Percentiles rank a stretch among this genome's conserved stretches.
Evolutionary conservation across 2,888 invertebrate species (phyloP).

Genomic region (Stegophylla sp.): DNA sequence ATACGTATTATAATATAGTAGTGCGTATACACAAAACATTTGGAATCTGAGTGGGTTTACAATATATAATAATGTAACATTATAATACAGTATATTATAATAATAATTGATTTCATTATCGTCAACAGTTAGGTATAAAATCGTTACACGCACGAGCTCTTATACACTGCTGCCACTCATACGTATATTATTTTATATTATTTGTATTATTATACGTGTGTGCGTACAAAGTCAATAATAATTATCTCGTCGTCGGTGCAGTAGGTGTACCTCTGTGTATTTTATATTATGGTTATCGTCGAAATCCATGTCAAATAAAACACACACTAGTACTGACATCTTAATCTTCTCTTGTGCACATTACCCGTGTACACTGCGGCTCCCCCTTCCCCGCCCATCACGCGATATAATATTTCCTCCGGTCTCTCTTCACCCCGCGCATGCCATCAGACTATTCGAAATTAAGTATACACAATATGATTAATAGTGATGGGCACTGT

Average conservation of each 20-base stretch:
- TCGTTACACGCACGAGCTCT: neutral
- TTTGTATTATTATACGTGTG: no score
- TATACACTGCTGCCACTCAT: no score
- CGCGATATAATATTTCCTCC: neutral
- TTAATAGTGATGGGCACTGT: no score
- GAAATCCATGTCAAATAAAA: conserved; percentile 1
- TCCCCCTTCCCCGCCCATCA: neutral
- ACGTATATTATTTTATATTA: no score
- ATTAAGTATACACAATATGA: neutral
- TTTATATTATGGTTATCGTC: conserved; percentile 7
- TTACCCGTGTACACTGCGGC: no score
- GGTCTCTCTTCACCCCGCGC: conserved; percentile 1
- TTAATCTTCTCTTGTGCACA: neutral
- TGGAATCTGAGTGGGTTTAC: no score
- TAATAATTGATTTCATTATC: neutral
- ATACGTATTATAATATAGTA: no score
- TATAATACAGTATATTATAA: no score
- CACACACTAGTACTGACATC: neutral
- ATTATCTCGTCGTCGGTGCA: neutral
- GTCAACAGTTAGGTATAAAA: neutral
- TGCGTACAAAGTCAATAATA: neutral
- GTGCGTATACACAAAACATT: no score
- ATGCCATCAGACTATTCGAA: neutral
- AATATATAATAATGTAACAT: no score
- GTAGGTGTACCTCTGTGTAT: no score